A percentile compares a stretch with the other conserved stretches of the same genome.
Conservation (phyloP, 2,113 vertebrate genomes). For the Leptocoma aspasia region DNA sequence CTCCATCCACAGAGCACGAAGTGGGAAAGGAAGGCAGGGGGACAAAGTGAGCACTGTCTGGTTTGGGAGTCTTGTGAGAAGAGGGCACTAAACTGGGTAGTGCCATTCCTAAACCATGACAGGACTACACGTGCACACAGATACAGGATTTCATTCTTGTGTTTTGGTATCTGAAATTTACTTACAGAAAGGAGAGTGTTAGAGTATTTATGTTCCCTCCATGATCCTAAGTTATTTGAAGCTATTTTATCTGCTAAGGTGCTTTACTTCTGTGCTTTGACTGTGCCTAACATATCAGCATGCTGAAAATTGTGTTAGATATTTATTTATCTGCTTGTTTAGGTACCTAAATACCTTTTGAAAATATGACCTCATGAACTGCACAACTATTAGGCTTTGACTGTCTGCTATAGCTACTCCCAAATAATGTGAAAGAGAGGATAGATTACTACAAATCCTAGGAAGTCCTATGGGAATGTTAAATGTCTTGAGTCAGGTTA, state of each 20-base stretch:
- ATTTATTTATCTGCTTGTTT: not conserved
- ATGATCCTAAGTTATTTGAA: not conserved
- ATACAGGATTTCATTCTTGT: not conserved
- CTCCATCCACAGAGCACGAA: not conserved
- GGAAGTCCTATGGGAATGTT: not conserved
- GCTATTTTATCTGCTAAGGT: not conserved
- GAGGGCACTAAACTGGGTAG: not conserved
- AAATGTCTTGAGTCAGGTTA: conserved; percentile 3
- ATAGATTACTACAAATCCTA: not conserved
- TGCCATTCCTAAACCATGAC: not conserved
- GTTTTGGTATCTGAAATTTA: not conserved
- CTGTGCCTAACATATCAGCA: not conserved
- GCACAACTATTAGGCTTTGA: not conserved
- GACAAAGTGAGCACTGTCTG: not conserved
- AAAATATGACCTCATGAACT: not conserved
- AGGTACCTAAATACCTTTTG: not conserved
- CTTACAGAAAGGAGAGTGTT: not conserved
- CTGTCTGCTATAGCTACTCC: not conserved
- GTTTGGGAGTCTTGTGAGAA: not conserved
- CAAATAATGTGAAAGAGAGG: not conserved
- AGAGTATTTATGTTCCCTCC: not conserved
- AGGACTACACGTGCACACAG: not conserved
- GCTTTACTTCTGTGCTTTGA: not conserved
- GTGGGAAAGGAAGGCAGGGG: not conserved
- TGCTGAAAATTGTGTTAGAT: not conserved